Base-by-base conservation (phyloP, 2,888 invertebrate genomes). In the Apeira syringaria region DNA sequence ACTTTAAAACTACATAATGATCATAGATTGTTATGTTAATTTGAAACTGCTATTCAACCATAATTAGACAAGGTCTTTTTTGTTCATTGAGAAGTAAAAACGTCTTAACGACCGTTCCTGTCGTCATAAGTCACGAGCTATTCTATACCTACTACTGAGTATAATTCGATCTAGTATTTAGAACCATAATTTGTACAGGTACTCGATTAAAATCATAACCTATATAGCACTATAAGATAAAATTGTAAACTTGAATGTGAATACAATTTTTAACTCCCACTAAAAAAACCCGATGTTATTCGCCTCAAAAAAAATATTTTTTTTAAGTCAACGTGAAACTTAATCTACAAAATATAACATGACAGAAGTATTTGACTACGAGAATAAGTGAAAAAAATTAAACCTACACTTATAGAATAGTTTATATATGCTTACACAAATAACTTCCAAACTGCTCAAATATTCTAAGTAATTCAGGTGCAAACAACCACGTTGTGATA, bases 401-500 rank as follows among this genome's bases (percentile, higher is more conserved):
- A 15, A 4, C 15, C 15, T 15, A 15, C 4, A 2, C 2, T 3
- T 15, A 4, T 3, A 15, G 4, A 15, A 15, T 15, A 15, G 15
- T 2, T 15, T 15, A 2, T 15, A 15, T 4, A 4, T 15, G 3
- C 9, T 24, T 24, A 9, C 8, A 24, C 3, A 27, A 25, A 11
- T 5, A 44, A 39, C 26, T 37, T 45, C 30, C 49, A 56, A 52
- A 61, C 55, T 59, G 47, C 49, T 62, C 59, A 67, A 68, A 70
- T 60, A 66, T 71, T 68, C 56, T 62, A 67, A 63, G 55, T 59
- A 56, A 63, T 71, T 72, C 70, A 68, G 68, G 65, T 68, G 65
- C 65, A 61, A 68, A 60, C 58, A 58, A 49, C 42, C 39, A 34
- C 37, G 10, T n/a, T 26, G 56, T 53, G 48, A 47, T 54, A 47